Base-by-base conservation (phyloP, 2,888 invertebrate genomes). In the Tenthredo amoena region DNA sequence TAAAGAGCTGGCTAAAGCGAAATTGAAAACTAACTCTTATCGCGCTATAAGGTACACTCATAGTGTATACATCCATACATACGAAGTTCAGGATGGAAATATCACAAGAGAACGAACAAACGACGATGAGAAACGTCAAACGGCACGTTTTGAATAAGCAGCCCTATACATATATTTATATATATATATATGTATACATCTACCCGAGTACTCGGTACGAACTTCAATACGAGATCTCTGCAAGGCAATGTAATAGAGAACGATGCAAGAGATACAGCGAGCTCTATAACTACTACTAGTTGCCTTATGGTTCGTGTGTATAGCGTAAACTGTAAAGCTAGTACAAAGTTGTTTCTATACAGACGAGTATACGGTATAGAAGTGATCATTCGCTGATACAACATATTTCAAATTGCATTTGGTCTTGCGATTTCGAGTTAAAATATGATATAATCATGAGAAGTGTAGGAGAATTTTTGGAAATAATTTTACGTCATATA, bases 21-120 rank as follows among this genome's bases (percentile, higher is more conserved):
- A 91, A 91, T 91, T 89, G 86, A 88, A 91, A 88, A 89, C 91
- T 87, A 88, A 87, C 88, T 34, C 34, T 31, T 34, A 18, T n/a
- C 40, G 71, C 40, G 34, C 15, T 31, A n/a, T 21, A 18, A 68
- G 68, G n/a, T 37, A n/a, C 18, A 37, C 12, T 2, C 6, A 26
- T 26, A 62, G 12, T 5, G 2, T n/a, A 18, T 18, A 55, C 55
- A 62, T 26, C 2, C 3, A 62, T 26, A 62, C 12, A 55, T 26
- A 62, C 62, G 10, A 26, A 21, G 62, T 40, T 37, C 1, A 55
- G 55, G 55, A 55, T 55, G 55, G n/a, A 21, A 72, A 34, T 40
- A 47, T 47, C 47, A 15, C 10, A 37, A n/a, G n/a, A 9, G 71
- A 40, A 0, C 12, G 40, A 37, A 72, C 40, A 9, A n/a, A 37